Evolutionary conservation across 2,113 vertebrate genomes (phyloP), one percentile per base, ranked within the genome.

Genomic region (Neofelis nebulosa): DNA sequence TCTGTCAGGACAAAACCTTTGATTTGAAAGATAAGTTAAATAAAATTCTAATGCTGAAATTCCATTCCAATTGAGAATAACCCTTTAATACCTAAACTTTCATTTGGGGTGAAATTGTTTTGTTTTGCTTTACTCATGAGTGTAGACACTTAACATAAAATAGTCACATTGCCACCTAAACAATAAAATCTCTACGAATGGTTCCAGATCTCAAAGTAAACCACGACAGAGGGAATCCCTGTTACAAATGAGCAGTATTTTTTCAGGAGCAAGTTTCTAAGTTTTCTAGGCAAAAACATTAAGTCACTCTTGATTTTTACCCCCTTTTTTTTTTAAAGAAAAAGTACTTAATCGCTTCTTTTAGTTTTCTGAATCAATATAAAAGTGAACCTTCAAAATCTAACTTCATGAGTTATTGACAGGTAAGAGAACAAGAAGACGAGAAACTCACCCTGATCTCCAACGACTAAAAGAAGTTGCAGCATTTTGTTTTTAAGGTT

Each of bases 1-100:
- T 79, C 57, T 90, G 83, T 69, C 31, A 80, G 69, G 79, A 82
- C 69, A 63, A 94, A 79, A 89, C 4, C 11, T 96, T 86, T 95
- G 5, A 57, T 78, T 78, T 88, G 33, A 96, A 84, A 50, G 8
- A 55, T 74, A 69, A 52, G 14, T 83, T 84, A 89, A 61, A 83
- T 55, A 89, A 55, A 87, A 78, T 36, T 25, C 10, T 38, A 74
- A 88, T 73, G 41, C 10, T 95, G 27, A 81, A 92, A 95, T 88
- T 87, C 33, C 5, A 48, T 89, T 84, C 12, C 36, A 83, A 15
- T 48, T 52, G 57, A 97, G 96, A 87, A 81, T 19, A 90, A 95
- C 18, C 15, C 16, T 92, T 84, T 69, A 87, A n/a, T 36, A 89
- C n/a, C 8, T 87, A n/a, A 86, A 13, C 27, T 55, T 78, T 96